phyloP scores from a whole-genome alignment of 2,113 vertebrate genomes.

The Thymallus thymallus region DNA sequence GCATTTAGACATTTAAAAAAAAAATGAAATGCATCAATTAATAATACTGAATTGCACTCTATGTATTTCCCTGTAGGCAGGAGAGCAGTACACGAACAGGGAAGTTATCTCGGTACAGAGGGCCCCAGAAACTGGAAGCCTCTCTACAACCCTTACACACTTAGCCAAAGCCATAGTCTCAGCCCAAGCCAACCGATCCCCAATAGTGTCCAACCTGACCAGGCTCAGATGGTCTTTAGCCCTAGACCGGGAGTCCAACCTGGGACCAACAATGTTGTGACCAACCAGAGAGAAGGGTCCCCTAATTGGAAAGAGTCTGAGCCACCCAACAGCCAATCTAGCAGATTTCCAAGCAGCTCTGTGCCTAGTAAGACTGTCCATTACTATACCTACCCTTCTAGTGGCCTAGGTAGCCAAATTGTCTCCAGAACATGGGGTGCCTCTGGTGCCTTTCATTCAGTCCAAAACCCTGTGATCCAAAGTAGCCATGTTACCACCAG shows the following conservation, averaged over 20 bases:
- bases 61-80: background rate
- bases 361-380: background rate
- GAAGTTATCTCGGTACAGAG: background rate
- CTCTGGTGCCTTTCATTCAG: conserved; percentile 14
- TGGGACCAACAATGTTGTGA: background rate
- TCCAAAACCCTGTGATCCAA: conserved; percentile 1
- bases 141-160: background rate
- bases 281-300: background rate
- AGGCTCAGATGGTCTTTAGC: background rate
- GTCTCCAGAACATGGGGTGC: background rate
- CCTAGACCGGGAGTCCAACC: background rate
- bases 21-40: too few relatives aligned
- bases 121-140: background rate
- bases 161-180: background rate
- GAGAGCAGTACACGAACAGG: background rate
- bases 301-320: background rate
- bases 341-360: background rate
- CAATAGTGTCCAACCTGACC: background rate
- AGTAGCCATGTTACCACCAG: conserved; percentile 11
- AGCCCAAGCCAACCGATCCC: background rate
- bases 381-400: background rate
- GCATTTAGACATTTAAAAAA: too few relatives aligned
- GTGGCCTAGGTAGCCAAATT: conserved; percentile 24
- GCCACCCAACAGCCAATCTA: conserved; percentile 3
- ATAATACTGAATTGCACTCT: too few relatives aligned